Base-by-base conservation (phyloP, 2,113 vertebrate genomes). In the Channa maculata region DNA sequence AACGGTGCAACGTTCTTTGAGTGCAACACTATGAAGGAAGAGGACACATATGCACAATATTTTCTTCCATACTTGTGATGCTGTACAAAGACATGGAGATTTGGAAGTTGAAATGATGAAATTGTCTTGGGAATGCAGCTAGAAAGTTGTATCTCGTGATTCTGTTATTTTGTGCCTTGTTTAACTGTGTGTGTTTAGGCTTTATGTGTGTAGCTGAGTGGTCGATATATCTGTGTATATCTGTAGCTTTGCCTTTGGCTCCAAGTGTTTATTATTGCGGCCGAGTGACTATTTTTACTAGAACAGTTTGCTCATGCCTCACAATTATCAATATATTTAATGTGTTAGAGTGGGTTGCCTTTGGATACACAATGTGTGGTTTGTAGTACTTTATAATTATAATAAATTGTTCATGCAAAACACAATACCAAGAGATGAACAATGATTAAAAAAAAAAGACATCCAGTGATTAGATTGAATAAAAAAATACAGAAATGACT, bases 261-360 rank as follows among this genome's bases (percentile, higher is more conserved):
- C 37, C 8, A 6, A 8, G 39, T 46, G 34, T 71, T 44, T 33
- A 3, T 39, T 61, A 57, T 33, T 38, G 43, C 36, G 50, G 41
- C 51, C 3, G 4, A 53, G 33, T n/a, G 65, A 53, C 2, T 69
- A 59, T 70, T 78, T 74, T 62, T 63, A 55, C 8, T 36, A 34
- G 24, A 57, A 34, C 53, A 69, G 8, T 61, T 68, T 53, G 36
- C 41, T 66, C 53, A 57, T 54, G 38, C 13, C 39, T 62, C 71
- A 73, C 63, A 82, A 66, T 65, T 24, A 46, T 51, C 9, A 58
- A n/a, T 41, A 52, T 52, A 54, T 65, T 66, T 34, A 60, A 67
- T 44, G 52, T 78, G 73, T 71, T 51, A 44, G 50, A 85, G 24
- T 53, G 5, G 9, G 43, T 24, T 46, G 46, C 59, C 62, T 67